Conservation (phyloP, 2,888 invertebrate genomes). For the Drosophila melanosoma region DNA sequence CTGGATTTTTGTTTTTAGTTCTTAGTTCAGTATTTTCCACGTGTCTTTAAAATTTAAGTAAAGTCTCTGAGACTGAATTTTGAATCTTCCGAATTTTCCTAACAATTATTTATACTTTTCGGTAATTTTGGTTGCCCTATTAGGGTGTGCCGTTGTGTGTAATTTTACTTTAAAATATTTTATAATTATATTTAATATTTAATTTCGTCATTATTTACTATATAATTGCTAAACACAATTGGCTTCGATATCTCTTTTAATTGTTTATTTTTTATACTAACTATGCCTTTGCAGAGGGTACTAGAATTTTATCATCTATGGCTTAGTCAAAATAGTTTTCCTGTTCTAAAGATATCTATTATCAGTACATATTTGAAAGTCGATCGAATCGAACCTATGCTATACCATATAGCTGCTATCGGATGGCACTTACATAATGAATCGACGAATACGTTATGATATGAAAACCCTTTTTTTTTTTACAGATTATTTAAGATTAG, state of each 20-base stretch:
- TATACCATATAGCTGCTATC: neutral
- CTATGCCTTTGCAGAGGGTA: slow-evolving; percentile 4
- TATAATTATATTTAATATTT: slow-evolving; percentile 35
- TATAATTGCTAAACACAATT: slow-evolving; percentile 82
- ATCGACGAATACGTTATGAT: neutral
- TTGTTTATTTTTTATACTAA: slow-evolving; percentile 18
- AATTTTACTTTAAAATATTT: slow-evolving; percentile 55
- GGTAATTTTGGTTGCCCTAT: slow-evolving; percentile 28
- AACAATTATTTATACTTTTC: slow-evolving; percentile 28
- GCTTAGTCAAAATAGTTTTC: neutral
- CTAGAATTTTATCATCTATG: neutral
- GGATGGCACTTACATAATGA: neutral
- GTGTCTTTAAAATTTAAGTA: slow-evolving; percentile 48
- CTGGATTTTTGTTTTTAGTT: slow-evolving; percentile 27
- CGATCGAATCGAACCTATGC: neutral
- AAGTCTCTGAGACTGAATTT: slow-evolving; percentile 42
- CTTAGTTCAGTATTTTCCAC: slow-evolving; percentile 7
- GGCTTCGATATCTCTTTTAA: slow-evolving; percentile 73
- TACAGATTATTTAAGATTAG: no score
- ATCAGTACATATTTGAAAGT: neutral
- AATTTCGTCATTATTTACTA: slow-evolving; percentile 49
- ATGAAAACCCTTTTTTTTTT: neutral
- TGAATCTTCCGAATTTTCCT: slow-evolving; percentile 13
- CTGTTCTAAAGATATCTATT: neutral
- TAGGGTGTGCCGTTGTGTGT: slow-evolving; percentile 56